These are phyloP conservation scores for Todus mexicanus DNA, from an alignment of 2,797 vertebrate genomes.

Conservation along the genomic window DNA sequence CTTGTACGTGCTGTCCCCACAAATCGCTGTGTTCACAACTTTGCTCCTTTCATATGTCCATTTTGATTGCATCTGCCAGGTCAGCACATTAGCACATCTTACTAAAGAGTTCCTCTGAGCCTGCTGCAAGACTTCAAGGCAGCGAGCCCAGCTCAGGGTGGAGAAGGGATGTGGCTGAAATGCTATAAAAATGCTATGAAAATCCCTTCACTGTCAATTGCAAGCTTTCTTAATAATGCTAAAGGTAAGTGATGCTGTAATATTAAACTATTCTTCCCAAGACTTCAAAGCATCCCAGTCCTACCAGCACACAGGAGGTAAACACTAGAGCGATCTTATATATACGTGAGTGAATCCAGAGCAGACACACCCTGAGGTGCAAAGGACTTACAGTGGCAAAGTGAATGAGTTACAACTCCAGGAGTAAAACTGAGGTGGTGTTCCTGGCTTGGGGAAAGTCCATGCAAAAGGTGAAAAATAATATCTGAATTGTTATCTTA, in stretches of 20 bases:
- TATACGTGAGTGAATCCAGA: background rate
- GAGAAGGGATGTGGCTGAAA: background rate
- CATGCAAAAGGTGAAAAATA: background rate
- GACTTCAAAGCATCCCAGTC: background rate
- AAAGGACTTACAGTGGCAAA: background rate
- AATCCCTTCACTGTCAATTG: background rate
- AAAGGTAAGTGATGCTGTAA: background rate
- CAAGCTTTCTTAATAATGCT: background rate
- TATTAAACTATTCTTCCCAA: background rate
- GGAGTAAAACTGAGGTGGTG: background rate
- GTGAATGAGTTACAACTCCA: background rate
- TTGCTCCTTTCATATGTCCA: background rate
- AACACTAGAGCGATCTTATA: background rate
- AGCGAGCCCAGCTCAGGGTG: background rate
- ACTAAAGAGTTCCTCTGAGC: background rate
- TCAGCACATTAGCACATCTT: background rate
- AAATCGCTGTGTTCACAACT: rapidly evolving
- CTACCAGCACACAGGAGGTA: background rate
- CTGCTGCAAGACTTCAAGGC: background rate
- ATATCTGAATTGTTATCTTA: background rate
- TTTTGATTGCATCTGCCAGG: background rate
- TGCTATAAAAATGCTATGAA: background rate
- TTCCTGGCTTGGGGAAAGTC: background rate
- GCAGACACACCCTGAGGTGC: background rate
- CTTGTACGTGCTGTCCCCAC: background rate